Base-by-base conservation (phyloP, 2,797 vertebrate genomes). In the Erethizon dorsatum region DNA sequence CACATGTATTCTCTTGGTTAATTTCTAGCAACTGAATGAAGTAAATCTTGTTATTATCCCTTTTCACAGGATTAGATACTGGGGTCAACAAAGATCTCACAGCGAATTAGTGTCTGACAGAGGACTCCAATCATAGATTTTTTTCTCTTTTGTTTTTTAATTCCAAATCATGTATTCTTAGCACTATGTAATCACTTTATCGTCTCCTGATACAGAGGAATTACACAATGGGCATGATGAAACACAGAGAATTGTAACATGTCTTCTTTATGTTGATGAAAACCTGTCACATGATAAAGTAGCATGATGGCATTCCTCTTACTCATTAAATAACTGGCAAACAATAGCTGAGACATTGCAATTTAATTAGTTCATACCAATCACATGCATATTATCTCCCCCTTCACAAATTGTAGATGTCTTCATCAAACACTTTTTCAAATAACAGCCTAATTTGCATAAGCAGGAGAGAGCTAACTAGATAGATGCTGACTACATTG, bases 321-420 rank as follows among this genome's bases (percentile, higher is more conserved):
- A 54, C 1, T 52, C 57, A 73, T 95, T 77, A 87, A 97, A 88
- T 92, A 77, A 92, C 78, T 96, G 18, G 54, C 45, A 93, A 94
- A 97, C 73, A 94, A 80, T n/a, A 95, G 80, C 78, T 20, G n/a
- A 47, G 78, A 93, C 10, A 90, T 88, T 61, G 93, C 12, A 54
- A 18, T 80, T 95, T 96, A 96, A 96, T 93, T 97, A 95, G 24
- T 87, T 94, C 73, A 82, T 69, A 94, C 54, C 93, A 95, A 83
- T 93, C 65, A 95, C 52, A 79, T 28, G 73, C 31, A 82, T 73
- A 90, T 85, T 90, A 95, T 78, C 37, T 75, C 86, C 41, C 41
- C 31, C 82, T 41, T 95, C 85, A 92, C 61, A 96, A 93, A 88
- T 17, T 92, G 8, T 37, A 8, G 11, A 83, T 84, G 75, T 91